A percentile compares a stretch with the other conserved stretches of the same genome.
These are phyloP conservation scores for Rhabdomys dilectus DNA, from an alignment of 2,113 vertebrate species.

Conservation along the genomic window DNA sequence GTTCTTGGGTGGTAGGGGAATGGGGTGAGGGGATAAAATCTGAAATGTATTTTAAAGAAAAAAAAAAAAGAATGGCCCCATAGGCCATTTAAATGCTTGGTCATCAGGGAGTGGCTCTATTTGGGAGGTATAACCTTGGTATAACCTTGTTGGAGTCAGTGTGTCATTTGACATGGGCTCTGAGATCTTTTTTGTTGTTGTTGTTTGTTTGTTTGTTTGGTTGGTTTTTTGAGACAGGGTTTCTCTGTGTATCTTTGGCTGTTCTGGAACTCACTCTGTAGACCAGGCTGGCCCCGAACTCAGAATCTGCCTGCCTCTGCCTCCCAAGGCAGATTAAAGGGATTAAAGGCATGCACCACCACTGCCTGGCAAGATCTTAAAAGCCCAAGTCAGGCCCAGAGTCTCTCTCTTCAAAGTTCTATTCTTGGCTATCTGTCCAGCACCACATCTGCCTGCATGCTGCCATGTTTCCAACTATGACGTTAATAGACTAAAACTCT, in stretches of 20 bases:
- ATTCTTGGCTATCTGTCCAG: not conserved
- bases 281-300: no score
- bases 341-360: no score
- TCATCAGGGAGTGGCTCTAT: not conserved
- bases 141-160: not conserved
- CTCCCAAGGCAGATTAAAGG: no score
- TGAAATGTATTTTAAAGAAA: no score
- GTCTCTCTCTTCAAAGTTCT: not conserved
- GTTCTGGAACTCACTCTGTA: no score
- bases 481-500: not conserved
- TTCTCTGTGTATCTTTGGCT: no score
- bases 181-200: not conserved
- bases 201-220: no score
- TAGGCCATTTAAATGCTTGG: not conserved
- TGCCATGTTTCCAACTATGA: not conserved
- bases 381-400: not conserved
- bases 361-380: not conserved
- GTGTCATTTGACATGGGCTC: not conserved
- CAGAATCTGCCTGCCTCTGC: no score
- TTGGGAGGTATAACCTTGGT: not conserved
- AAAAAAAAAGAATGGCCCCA: not conserved
- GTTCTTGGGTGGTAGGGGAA: no score
- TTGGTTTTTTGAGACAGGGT: no score
- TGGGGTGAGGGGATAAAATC: no score
- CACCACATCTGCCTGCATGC: not conserved